Percentiles rank a stretch among this genome's conserved stretches.
Evolutionary conservation across 2,797 vertebrate genomes (phyloP).

Genomic region (Brachyalestes nurse): DNA sequence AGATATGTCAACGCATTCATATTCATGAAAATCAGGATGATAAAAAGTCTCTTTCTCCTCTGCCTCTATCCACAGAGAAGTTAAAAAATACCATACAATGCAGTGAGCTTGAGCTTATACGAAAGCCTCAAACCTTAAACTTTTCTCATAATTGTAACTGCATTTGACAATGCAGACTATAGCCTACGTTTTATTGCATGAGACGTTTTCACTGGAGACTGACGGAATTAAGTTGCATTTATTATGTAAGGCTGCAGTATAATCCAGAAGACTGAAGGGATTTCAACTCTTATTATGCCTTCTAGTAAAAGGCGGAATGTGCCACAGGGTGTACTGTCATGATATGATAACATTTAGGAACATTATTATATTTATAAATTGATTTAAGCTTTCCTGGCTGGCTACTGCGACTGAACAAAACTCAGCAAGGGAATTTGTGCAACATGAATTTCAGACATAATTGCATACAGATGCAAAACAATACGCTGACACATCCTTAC

Average conservation of each 20-base stretch:
- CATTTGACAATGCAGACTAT: constrained; percentile 37
- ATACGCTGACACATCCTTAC: background rate
- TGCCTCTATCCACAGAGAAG: constrained; percentile 18
- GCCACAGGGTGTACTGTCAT: constrained; percentile 40
- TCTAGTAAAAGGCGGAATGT: constrained; percentile 12
- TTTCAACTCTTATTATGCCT: background rate
- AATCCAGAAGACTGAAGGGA: constrained; percentile 31
- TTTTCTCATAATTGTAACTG: background rate
- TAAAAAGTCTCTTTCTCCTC: constrained; percentile 25
- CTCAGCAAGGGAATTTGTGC: background rate
- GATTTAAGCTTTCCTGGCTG: constrained; percentile 11
- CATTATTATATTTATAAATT: constrained; percentile 31
- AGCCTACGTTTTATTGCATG: constrained; percentile 3
- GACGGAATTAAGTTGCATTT: constrained; percentile 39
- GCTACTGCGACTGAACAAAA: constrained; percentile 5
- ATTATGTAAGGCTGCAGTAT: constrained; percentile 37
- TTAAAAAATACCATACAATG: background rate
- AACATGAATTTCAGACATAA: background rate
- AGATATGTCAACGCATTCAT: constrained; percentile 31
- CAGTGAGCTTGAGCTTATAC: background rate
- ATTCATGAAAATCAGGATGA: constrained; percentile 34
- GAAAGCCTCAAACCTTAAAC: background rate
- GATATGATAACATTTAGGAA: constrained; percentile 35
- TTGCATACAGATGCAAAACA: background rate
- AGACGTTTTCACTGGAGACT: constrained; percentile 14